Base-by-base conservation (phyloP, 2,797 vertebrate species). In the Coracias cyanogaster region DNA sequence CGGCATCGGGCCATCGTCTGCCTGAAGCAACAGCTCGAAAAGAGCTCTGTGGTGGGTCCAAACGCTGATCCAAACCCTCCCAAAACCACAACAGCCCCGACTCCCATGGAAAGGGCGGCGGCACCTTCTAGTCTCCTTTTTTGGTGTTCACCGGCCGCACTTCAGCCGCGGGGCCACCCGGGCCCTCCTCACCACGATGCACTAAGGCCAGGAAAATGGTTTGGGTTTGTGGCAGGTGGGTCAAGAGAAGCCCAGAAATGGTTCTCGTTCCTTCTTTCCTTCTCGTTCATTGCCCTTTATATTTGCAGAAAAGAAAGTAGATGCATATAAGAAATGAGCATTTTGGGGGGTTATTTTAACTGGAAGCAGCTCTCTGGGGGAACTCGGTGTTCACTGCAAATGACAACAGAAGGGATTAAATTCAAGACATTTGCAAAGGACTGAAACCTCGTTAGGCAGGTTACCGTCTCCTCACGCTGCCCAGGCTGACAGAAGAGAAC, bases 1-100 rank as follows among this genome's bases (percentile, higher is more conserved):
- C 15, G 2, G 26, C 26, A 6, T 51, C 26, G 25, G 26, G 45
- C 16, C 26, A 6, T 3, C 2, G 0, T 1, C 14, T 19, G 2
- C 31, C 4, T 7, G 66, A 51, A 51, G 37, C 54, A 54, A 54
- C 52, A 12, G 43, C 33, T 10, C 37, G 8, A 37, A 10, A 37
- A 37, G 8, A 37, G 37, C 37, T 37, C 28, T 9, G 2, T 31
- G 5, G 12, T 3, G 1, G 17, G 28, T 48, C 8, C 41, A 7
- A 5, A 15, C 9, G 8, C 54, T 9, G 46, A 12, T 7, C 39
- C 39, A 3, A 46, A n/a, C 29, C 28, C 26, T 19, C 45, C 41
- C 15, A 7, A 35, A 48, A 6, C 3, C n/a, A 4, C 9, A 12
- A 55, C n/a, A 24, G 60, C 24, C 33, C 82, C 29, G 2, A 10